Percentiles rank a stretch among this genome's conserved stretches.
Evolutionary conservation across 1,140 invertebrate species (phyloP).

Genomic region (Micrasema longulum): DNA sequence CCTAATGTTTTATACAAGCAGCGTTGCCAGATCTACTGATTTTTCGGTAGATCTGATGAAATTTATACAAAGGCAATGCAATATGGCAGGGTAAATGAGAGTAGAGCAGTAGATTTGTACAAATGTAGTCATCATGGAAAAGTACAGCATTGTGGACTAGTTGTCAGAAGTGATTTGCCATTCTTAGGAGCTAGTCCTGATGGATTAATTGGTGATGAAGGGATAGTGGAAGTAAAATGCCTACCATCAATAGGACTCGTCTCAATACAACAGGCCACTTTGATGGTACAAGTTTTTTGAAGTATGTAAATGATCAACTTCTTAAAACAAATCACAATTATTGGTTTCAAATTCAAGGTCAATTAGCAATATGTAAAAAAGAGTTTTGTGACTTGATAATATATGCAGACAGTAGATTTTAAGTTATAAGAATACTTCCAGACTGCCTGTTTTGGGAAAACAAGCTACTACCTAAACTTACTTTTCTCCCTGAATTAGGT

Average conservation of each 20-base stretch:
- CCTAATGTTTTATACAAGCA: too few species aligned
- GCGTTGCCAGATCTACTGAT: too few species aligned
- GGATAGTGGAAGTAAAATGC: not conserved
- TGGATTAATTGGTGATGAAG: constrained; percentile 1
- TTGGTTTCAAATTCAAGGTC: constrained; percentile 1
- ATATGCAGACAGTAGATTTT: not conserved
- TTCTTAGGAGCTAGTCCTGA: constrained; percentile 2
- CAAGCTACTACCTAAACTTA: not conserved
- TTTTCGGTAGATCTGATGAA: too few species aligned
- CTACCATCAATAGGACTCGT: not conserved
- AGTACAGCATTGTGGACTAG: not conserved
- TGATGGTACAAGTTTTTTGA: not conserved
- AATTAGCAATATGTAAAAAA: not conserved
- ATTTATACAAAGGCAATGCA: not conserved
- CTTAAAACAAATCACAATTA: not conserved
- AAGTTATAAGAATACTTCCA: not conserved
- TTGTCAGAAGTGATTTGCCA: not conserved
- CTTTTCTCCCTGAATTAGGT: not conserved
- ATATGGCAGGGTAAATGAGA: not conserved
- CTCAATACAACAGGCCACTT: not conserved
- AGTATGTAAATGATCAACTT: not conserved
- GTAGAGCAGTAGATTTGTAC: not conserved
- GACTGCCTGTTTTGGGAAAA: not conserved
- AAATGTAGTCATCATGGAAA: not conserved
- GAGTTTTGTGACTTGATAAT: not conserved